Conservation (phyloP, 2,113 vertebrate genomes). For the Poecile atricapillus region DNA sequence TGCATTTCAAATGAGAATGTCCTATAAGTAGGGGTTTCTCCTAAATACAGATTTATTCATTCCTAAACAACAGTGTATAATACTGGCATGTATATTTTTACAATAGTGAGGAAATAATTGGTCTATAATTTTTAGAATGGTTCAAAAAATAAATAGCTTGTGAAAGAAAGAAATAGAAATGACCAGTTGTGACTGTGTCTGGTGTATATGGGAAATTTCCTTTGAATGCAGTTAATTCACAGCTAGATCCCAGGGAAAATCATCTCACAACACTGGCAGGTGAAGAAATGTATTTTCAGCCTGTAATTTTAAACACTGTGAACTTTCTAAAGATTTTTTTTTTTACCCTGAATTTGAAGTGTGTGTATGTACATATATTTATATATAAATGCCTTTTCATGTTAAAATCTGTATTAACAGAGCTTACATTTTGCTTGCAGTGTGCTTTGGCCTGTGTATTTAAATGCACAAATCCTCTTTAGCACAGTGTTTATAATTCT, state of each 20-base stretch:
- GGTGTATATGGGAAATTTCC: background rate
- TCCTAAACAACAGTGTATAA: conserved; percentile 60
- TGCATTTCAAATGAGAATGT: conserved; percentile 80
- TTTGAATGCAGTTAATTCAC: background rate
- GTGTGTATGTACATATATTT: background rate
- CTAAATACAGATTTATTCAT: conserved; percentile 69
- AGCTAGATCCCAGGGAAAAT: background rate
- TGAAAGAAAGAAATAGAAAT: background rate
- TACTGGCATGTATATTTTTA: conserved; percentile 22
- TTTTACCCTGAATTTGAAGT: background rate
- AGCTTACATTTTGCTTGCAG: background rate
- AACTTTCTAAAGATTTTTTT: background rate
- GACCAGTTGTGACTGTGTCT: background rate
- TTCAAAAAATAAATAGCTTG: conserved; percentile 1
- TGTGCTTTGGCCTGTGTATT: background rate
- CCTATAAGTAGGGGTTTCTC: conserved; percentile 69
- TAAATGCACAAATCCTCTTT: background rate
- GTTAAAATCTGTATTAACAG: background rate
- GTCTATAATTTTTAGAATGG: background rate
- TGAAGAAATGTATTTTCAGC: background rate
- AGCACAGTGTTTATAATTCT: background rate
- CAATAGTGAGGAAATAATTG: background rate
- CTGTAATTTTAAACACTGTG: background rate
- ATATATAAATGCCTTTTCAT: background rate
- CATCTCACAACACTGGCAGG: background rate